Base-by-base conservation (phyloP, 2,797 vertebrate species). In the Agapornis canus region DNA sequence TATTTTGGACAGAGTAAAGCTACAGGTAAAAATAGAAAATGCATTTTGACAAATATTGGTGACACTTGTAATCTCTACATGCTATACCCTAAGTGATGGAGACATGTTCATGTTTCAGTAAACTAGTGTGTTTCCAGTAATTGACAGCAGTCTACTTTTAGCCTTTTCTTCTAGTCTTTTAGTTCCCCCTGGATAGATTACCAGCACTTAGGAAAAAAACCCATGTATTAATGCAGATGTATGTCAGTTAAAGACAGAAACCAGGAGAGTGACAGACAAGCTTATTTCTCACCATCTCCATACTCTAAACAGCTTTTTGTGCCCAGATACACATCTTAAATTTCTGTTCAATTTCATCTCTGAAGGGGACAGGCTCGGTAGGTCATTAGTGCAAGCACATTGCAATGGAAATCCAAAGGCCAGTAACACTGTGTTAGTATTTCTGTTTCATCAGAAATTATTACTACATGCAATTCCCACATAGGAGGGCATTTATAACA, bases 281-380 rank as follows among this genome's bases (percentile, higher is more conserved):
- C 27, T 86, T 92, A 78, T 94, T 97, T 92, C 47, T 94, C 64
- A 89, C 40, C 2, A 60, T 65, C 27, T 68, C 26, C 31, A n/a
- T 0, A 14, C 78, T 91, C 39, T 52, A 82, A 95, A 64, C 26
- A 92, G n/a, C 17, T 95, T 91, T 86, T 68, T 63, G 27, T 76
- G 42, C 31, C 56, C 35, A 78, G 82, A 43, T 73, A 73, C 61
- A 76, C 1, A 3, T 89, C 94, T 94, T 63, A 91, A 95, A 87
- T 92, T 96, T 87, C 77, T 91, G 8, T 37, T 93, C 3, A 94
- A 59, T 71, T 89, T 94, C 5, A 13, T 61, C n/a, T 95, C 47
- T 83, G 76, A 94, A 88, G 72, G 49, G 75, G 7, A 90, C 52
- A 94, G 76, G 57, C 16, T 93, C 37, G 32, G 37, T 35, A 42